Base-by-base conservation (phyloP, 1,140 invertebrate species). In the Pararge aegeria region DNA sequence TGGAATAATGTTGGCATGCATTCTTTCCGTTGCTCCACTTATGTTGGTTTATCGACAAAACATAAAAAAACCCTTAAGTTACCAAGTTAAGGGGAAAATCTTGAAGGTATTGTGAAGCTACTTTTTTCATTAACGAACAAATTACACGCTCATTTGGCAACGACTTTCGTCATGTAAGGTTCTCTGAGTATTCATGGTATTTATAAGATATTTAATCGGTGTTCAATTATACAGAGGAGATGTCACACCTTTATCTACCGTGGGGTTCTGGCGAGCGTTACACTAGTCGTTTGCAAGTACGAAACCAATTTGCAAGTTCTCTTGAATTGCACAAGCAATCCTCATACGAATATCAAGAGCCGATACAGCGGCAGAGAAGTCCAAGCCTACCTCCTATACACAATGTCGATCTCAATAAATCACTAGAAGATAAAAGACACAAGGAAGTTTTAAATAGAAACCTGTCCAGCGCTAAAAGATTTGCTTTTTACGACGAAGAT, bases 311-410 rank as follows among this genome's bases (percentile, higher is more conserved):
- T 40, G 87, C 85, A 1, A 90, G 88, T 46, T 83, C 87, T 15
- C 71, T 91, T 0, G 90, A 91, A 53, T 70, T 91, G 7, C 83
- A 90, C 46, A 86, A 90, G 34, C 83, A 89, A 52, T 82, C 83
- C 5, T 86, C 84, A 2, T 83, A 82, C 60, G 83, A 89, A 13
- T 85, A 90, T 19, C 83, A 84, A 54, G 83, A 90, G 13, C 74
- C 80, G 5, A 74, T 73, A 38, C 80, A 87, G 54, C 73, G 90
- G 34, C 89, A 89, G 66, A 80, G 92, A 66, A 93, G 92, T 64
- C 92, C 92, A 1, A 93, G 92, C 62, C 64, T 93, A 18, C 92
- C 92, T 0, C 93, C 93, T 0, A 93, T 93, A 58, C 89, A 90
- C 48, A 89, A 79, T 52, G 87, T 88, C 44, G 89, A 91, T 19